A percentile compares a stretch with the other conserved stretches of the same genome.
Conservation (phyloP, 2,888 invertebrate species). For the Lycocerus yunnanus region DNA sequence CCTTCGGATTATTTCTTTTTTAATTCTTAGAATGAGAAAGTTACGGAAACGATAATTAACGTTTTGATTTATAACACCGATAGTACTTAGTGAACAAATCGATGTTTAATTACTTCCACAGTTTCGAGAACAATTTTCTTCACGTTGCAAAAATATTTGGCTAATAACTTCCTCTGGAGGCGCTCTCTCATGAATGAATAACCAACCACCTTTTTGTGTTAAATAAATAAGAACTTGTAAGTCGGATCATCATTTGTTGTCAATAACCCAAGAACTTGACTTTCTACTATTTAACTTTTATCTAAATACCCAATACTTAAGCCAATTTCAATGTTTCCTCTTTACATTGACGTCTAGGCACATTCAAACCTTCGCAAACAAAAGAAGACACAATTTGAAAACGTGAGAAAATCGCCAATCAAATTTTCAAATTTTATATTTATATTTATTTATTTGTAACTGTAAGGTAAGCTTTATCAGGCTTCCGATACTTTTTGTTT, state of each 20-base stretch:
- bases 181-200: background rate
- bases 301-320: background rate
- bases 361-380: background rate
- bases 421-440: background rate
- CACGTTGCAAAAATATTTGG: no score
- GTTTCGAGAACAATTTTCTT: background rate
- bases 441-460: background rate
- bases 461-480: background rate
- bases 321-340: background rate
- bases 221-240: background rate
- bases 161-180: background rate
- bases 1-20: background rate
- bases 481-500: background rate
- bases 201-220: background rate
- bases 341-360: background rate
- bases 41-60: background rate
- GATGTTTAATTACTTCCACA: background rate
- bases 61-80: background rate
- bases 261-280: background rate
- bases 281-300: background rate
- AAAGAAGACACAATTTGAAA: background rate
- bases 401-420: background rate
- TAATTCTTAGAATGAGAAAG: background rate
- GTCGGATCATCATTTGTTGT: background rate
- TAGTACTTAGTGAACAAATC: background rate